These are phyloP conservation scores for Drosophila picticornis DNA, from an alignment of 2,888 invertebrate genomes.

Conservation along the genomic window DNA sequence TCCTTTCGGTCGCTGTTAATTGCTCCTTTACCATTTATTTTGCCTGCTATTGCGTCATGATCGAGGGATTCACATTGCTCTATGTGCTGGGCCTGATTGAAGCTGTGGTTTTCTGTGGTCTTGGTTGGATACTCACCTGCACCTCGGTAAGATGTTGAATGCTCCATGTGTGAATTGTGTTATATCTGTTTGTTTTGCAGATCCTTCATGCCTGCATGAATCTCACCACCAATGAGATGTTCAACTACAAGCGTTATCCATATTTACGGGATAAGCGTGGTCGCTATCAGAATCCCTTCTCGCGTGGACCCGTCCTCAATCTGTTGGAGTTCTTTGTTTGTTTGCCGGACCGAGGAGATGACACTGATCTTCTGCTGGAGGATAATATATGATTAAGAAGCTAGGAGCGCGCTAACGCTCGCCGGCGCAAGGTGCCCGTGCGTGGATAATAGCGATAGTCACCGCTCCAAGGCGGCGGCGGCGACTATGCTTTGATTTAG, in stretches of 20 bases:
- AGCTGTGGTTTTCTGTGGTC: slow-evolving; percentile 93
- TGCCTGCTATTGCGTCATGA: slow-evolving; percentile 93
- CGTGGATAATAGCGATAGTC: slow-evolving; percentile 79
- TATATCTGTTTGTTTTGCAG: slow-evolving; percentile 85
- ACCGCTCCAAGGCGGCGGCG: slow-evolving; percentile 42
- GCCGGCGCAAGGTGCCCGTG: slow-evolving; percentile 77
- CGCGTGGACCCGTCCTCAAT: slow-evolving; percentile 94
- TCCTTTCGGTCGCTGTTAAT: slow-evolving; percentile 94
- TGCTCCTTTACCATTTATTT: slow-evolving; percentile 95
- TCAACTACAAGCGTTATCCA: slow-evolving; percentile 96
- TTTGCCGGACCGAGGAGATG: slow-evolving; percentile 91
- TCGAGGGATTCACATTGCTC: slow-evolving; percentile 93
- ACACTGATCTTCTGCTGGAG: slow-evolving; percentile 90
- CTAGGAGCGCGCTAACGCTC: slow-evolving; percentile 79
- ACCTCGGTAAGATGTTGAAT: slow-evolving; percentile 90
- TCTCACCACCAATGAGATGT: slow-evolving; percentile 97
- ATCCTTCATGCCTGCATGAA: slow-evolving; percentile 96
- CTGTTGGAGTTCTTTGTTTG: slow-evolving; percentile 96
- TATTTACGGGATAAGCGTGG: slow-evolving; percentile 95
- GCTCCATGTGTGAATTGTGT: not conserved
- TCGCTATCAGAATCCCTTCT: slow-evolving; percentile 95
- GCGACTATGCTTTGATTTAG: slow-evolving; percentile 65
- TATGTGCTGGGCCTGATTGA: slow-evolving; percentile 93
- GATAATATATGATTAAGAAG: slow-evolving; percentile 86
- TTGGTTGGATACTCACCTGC: slow-evolving; percentile 95